Evolutionary conservation across 2,888 invertebrate species (phyloP), one percentile per base, ranked within the genome.

Genomic region (Carcina quercana): DNA sequence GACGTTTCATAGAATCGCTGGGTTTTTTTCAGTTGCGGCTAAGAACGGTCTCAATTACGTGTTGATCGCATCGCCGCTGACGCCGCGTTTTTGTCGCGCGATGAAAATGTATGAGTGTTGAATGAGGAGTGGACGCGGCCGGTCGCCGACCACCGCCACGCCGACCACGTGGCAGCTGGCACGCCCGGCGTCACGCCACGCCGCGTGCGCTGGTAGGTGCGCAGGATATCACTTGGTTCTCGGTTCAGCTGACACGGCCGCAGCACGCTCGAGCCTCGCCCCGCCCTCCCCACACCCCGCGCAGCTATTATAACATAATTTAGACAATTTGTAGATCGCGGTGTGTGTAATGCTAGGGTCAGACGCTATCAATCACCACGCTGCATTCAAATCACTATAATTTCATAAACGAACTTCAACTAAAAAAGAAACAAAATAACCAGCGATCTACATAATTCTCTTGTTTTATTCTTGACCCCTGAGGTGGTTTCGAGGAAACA

Each of bases 41-140:
- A 67, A 57, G 65, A 69, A 61, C 59, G 30, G 53, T 47, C 37
- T 45, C 64, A 56, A 63, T 64, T 61, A 61, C 52, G 30, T 36
- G 38, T 30, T 37, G 34, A 38, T 40, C 37, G 32, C 38, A 36
- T 36, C 50, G 53, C 43, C 28, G 44, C 35, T 48, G 59, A 42
- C 60, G 67, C 59, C 59, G 60, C 56, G 64, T 69, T 72, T 71
- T 73, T 70, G 10, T 50, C 43, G 21, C 25, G 26, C 15, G 40
- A 68, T 70, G 60, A 65, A 73, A 59, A 72, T 73, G 62, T 51
- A 72, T 67, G 65, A 28, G 19, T 7, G 11, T 11, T n/a, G n/a
- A n/a, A n/a, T 24, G 11, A 11, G 66, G 52, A 5, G 30, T 26
- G 15, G 24, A 14, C 4, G 22, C 42, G 47, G 47, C 45, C 44